Evolutionary conservation across 2,113 vertebrate species (phyloP).

Genomic region (Typhlomys cinereus): DNA sequence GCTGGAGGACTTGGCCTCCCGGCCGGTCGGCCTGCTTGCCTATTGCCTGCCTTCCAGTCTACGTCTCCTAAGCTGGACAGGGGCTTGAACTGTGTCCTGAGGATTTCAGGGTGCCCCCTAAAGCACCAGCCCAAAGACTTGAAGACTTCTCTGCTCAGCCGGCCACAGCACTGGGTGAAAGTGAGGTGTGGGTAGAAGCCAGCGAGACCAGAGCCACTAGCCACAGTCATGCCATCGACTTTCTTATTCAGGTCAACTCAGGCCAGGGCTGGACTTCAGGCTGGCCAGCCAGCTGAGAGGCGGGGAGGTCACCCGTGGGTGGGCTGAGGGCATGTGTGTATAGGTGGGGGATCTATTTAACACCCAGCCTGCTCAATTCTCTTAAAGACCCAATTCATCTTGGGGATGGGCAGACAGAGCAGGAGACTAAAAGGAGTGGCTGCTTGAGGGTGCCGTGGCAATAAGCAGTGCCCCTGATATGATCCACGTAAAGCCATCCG

Average conservation of each 20-base stretch:
- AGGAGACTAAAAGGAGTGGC: background rate
- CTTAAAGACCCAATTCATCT: background rate
- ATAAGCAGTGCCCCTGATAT: background rate
- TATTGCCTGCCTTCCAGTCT: background rate
- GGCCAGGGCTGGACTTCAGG: background rate
- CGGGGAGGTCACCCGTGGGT: background rate
- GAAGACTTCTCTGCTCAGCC: background rate
- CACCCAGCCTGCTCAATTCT: background rate
- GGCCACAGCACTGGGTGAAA: slow-evolving; percentile 23
- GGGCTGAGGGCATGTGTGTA: background rate
- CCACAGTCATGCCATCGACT: background rate
- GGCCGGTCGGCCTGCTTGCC: slow-evolving; percentile 32
- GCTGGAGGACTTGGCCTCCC: slow-evolving; percentile 53
- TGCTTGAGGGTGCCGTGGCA: background rate
- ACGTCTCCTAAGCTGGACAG: background rate
- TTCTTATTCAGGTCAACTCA: slow-evolving; percentile 19
- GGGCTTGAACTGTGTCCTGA: background rate
- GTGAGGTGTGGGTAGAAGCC: background rate
- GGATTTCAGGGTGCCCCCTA: background rate
- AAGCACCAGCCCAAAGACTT: background rate
- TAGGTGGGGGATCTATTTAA: background rate
- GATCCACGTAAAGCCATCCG: no score
- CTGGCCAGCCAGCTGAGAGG: background rate
- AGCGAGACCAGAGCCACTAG: background rate
- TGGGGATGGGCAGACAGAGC: background rate